phyloP scores from a whole-genome alignment of 2,113 vertebrate genomes.

The Charadrius vociferus region DNA sequence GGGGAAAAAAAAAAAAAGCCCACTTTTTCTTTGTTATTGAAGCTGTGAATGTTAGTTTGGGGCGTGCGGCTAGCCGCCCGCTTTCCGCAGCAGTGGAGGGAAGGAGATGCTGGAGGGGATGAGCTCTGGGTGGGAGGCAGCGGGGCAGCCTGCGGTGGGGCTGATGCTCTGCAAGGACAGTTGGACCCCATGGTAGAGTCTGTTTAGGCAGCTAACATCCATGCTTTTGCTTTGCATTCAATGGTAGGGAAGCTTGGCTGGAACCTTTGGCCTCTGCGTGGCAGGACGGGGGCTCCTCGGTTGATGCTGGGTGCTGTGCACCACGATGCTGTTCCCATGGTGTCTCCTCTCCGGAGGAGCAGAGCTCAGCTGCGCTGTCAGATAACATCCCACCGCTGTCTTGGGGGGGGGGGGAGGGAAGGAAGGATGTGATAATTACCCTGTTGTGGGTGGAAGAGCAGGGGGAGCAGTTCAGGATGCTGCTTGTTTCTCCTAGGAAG shows the following conservation, averaged over 20 bases:
- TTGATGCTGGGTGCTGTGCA: rapidly evolving
- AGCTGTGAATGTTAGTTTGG: neutral
- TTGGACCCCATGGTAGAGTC: rapidly evolving
- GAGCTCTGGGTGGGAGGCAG: neutral
- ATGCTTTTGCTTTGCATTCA: rapidly evolving
- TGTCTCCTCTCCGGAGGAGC: neutral
- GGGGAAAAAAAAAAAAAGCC: rapidly evolving
- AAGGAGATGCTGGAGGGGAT: neutral
- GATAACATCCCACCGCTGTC: neutral
- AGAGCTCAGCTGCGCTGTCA: neutral
- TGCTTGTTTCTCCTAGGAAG: neutral
- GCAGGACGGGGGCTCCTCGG: neutral
- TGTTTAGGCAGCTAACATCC: neutral
- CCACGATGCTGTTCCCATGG: neutral
- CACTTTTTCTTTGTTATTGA: rapidly evolving
- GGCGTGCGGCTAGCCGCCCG: neutral
- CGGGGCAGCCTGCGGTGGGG: neutral
- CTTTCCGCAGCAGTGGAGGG: rapidly evolving
- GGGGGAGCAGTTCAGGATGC: neutral
- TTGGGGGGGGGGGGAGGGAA: neutral
- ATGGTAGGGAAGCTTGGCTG: rapidly evolving
- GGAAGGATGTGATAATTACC: neutral
- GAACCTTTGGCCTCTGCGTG: rapidly evolving
- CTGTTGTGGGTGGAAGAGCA: neutral
- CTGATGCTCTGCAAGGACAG: neutral